A percentile compares a stretch with the other conserved stretches of the same genome.
phyloP scores from a whole-genome alignment of 2,113 vertebrate species.

The Bombycilla garrulus region DNA sequence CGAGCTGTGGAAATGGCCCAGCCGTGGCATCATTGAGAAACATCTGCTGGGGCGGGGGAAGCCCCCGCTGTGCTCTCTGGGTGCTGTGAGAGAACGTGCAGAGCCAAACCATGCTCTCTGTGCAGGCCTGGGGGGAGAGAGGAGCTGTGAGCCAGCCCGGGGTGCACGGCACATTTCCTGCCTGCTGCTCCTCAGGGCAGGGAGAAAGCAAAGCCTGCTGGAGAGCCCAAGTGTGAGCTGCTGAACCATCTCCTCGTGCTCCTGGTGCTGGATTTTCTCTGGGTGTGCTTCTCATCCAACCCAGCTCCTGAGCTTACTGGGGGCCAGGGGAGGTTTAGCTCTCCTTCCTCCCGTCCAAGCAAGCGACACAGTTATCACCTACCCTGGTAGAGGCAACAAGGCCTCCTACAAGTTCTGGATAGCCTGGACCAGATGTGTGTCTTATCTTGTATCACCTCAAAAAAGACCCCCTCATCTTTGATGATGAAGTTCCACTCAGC shows the following conservation, averaged over 20 bases:
- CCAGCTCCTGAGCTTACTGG: not conserved
- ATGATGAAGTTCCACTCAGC: accelerated
- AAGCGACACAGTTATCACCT: not conserved
- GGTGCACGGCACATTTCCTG: accelerated
- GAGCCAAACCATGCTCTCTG: not conserved
- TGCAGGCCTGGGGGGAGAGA: not conserved
- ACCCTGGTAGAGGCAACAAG: accelerated
- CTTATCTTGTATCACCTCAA: not conserved
- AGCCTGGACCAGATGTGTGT: too few relatives aligned
- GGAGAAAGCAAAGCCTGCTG: not conserved
- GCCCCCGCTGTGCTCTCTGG: not conserved
- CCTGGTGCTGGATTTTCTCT: not conserved
- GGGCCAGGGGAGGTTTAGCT: not conserved
- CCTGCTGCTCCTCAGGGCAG: not conserved
- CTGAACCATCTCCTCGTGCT: not conserved
- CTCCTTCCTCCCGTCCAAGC: not conserved
- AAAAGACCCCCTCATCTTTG: not conserved
- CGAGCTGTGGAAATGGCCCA: conserved; percentile 6
- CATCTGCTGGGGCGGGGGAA: not conserved
- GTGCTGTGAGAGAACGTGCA: not conserved
- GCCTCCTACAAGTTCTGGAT: not conserved
- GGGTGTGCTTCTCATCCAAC: not conserved
- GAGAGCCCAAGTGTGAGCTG: not conserved
- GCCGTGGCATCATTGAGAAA: not conserved
- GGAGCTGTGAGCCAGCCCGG: not conserved